Evolutionary conservation across 1,140 invertebrate genomes (phyloP), one percentile per base, ranked within the genome.

Genomic region (Lordiphosa stackelbergi): DNA sequence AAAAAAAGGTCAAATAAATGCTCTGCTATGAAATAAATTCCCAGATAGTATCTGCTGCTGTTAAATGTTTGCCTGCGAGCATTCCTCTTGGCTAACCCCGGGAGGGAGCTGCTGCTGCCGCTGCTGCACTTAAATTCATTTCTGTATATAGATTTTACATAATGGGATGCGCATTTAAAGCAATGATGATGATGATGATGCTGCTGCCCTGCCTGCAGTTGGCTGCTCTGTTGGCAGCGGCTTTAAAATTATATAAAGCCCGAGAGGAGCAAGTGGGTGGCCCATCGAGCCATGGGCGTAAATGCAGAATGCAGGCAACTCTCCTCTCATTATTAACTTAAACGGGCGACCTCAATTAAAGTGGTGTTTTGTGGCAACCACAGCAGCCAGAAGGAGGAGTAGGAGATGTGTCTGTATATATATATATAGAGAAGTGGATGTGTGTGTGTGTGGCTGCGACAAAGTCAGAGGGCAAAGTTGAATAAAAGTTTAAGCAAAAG

Each of bases 391-490:
- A 0, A 19, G 45, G 22, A 56, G 34, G 19, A 47, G 37, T 22
- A 22, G 31, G 31, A 51, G 16, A 40, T 49, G 45, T 31, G 28
- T 31, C 22, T 28, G 48, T 40, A 12, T 43, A 46, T 8, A 40
- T 40, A 12, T 43, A 46, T 8, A 40, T 59, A 38, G 51, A 48
- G 42, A 47, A 42, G 13, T 16, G 6, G 42, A 5, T 58, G 41
- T 43, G 22, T 10, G n/a, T 24, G 38, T 24, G 53, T 8, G 40
- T 36, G 59, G 43, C 48, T 55, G 70, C 40, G 59, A 63, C 72
- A 83, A 83, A 83, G 72, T 85, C 79, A 85, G 81, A 84, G 79
- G 79, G 79, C 79, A 85, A 84, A 84, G 79, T 84, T 85, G 74
- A 81, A 85, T 72, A 75, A 73, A 84, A 77, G 73, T 79, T 84